Base-by-base conservation (phyloP, 2,113 vertebrate species). In the Pachyramphus minor region DNA sequence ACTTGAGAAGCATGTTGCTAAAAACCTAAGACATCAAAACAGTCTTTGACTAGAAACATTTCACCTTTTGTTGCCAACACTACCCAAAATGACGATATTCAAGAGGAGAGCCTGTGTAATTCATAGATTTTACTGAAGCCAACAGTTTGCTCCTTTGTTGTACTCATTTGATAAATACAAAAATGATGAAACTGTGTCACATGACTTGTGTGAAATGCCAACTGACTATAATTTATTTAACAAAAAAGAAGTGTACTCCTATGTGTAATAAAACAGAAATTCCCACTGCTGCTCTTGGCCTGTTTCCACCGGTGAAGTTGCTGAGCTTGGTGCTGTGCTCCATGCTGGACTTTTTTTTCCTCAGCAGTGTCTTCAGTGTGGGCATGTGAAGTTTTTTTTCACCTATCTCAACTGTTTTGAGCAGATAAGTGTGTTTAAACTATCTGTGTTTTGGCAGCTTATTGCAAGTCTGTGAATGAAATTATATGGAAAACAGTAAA, bases 231-330 rank as follows among this genome's bases (percentile, higher is more conserved):
- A 19, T 74, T 89, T 66, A 56, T 92, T 93, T 56, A 8, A 78
- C 55, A 67, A 44, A 33, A 21, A 52, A 19, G 8, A 68, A 44
- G 4, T 89, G 49, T 90, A 50, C 39, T 69, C 88, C 72, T 63
- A 3, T n/a, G 42, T 95, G 52, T 95, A 95, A 87, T 92, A 93
- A 95, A 96, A 50, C 44, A 89, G 75, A 88, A 90, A 67, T 81
- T 78, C 73, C 86, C 82, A 92, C 75, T 72, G 72, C 86, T 93
- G 10, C 79, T 93, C 33, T 73, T 84, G 79, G 80, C 73, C 83
- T 84, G 4, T 90, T 92, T 86, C 63, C 42, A 50, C 59, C 3
- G 0, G 60, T 85, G 14, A 44, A 44, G 79, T 67, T 66, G 47
- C 88, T 67, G 83, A 62, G 30, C 31, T 60, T 75, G 90, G 84